Percentiles rank a stretch among this genome's conserved stretches.
phyloP scores from a whole-genome alignment of 2,797 vertebrate genomes.

The Schizopygopsis malacanthus region DNA sequence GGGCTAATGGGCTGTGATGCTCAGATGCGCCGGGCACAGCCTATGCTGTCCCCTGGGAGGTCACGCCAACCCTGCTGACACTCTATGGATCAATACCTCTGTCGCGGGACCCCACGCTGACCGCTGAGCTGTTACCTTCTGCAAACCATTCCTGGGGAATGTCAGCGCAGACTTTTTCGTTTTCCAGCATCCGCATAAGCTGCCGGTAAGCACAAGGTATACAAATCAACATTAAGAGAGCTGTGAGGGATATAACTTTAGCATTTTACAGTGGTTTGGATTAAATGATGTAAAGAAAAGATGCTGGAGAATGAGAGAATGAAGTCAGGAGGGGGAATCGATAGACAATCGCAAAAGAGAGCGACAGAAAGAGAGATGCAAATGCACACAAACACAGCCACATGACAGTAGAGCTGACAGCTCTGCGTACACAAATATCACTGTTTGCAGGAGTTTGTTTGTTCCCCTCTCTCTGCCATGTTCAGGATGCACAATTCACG shows the following conservation, averaged over 20 bases:
- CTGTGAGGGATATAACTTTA: background rate
- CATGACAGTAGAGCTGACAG: constrained; percentile 21
- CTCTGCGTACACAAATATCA: constrained; percentile 22
- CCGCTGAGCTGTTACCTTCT: constrained; percentile 34
- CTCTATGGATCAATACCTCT: constrained; percentile 49
- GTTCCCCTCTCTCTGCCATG: constrained; percentile 25
- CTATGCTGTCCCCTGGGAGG: constrained; percentile 45
- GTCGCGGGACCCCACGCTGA: background rate
- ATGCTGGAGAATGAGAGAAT: constrained; percentile 2
- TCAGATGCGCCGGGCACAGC: constrained; percentile 46
- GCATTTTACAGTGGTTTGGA: constrained; percentile 23
- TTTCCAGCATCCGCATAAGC: constrained; percentile 13
- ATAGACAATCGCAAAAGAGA: background rate
- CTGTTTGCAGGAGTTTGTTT: constrained; percentile 44
- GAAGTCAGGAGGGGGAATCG: background rate
- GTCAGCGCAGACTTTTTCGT: background rate
- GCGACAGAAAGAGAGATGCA: constrained; percentile 4
- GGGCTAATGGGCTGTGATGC: constrained; percentile 54
- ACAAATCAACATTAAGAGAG: constrained; percentile 5
- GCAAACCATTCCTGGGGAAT: constrained; percentile 18
- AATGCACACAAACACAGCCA: constrained; percentile 37
- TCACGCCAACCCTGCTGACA: constrained; percentile 45
- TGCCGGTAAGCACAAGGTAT: constrained; percentile 1
- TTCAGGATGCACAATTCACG: constrained; percentile 22
- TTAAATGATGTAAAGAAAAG: constrained; percentile 23